Evolutionary conservation across 2,888 invertebrate genomes (phyloP).

Genomic region (Magallana nippona): DNA sequence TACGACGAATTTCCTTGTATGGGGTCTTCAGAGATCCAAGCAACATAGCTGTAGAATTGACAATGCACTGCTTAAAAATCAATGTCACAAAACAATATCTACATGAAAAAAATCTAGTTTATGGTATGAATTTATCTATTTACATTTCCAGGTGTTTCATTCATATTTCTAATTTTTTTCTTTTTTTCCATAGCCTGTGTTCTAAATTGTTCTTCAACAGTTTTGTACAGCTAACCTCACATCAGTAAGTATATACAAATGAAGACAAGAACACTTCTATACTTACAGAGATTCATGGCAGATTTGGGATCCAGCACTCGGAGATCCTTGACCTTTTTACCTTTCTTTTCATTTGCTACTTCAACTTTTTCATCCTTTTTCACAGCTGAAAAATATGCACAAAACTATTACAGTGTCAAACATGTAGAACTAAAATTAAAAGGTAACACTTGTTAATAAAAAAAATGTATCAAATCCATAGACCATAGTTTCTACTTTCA

Average conservation of each 20-base stretch:
- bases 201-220: too few relatives aligned
- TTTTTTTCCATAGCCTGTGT: too few relatives aligned
- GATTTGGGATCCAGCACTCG: slow-evolving; percentile 17
- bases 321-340: slow-evolving; percentile 34
- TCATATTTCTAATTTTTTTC: too few relatives aligned
- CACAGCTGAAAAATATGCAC: not conserved
- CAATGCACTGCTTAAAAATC: not conserved
- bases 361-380: slow-evolving; percentile 26
- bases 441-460: too few relatives aligned
- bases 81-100: not conserved
- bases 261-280: not conserved
- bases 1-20: slow-evolving; percentile 83
- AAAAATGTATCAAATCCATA: too few relatives aligned
- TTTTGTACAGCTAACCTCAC: too few relatives aligned
- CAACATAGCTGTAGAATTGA: slow-evolving; percentile 79
- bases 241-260: not conserved
- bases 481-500: too few relatives aligned
- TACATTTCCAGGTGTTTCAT: too few relatives aligned
- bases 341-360: slow-evolving; percentile 32
- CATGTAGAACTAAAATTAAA: too few relatives aligned
- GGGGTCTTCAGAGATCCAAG: slow-evolving; percentile 82
- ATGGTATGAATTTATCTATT: too few relatives aligned
- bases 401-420: too few relatives aligned
- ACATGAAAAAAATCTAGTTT: not conserved
- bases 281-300: slow-evolving; percentile 35